Conservation (phyloP, 2,113 vertebrate genomes). For the Myocastor coypus region DNA sequence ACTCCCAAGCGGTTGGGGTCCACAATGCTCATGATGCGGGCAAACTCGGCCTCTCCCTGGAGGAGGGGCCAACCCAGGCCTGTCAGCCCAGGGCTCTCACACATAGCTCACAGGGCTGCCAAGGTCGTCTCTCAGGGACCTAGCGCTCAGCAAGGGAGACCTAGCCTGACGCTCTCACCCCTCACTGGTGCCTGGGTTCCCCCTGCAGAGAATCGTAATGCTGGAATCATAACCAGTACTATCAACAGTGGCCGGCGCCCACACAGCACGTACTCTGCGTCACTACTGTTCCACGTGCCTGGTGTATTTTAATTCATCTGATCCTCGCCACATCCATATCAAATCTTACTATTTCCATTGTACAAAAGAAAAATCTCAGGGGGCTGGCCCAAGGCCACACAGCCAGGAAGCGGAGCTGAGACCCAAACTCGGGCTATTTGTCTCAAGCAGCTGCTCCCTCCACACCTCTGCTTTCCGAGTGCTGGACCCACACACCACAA, state of each 20-base stretch:
- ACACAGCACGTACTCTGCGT: accelerated
- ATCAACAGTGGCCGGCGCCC: background rate
- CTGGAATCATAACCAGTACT: too few relatives aligned
- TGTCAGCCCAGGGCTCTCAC: background rate
- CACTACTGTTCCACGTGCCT: background rate
- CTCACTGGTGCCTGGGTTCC: background rate
- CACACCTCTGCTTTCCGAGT: background rate
- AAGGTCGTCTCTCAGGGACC: background rate
- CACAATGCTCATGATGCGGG: slow-evolving; percentile 99
- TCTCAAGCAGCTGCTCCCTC: background rate
- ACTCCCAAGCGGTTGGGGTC: slow-evolving; percentile 97
- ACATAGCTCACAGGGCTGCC: background rate
- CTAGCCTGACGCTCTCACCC: background rate
- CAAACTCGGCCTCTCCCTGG: slow-evolving; percentile 98
- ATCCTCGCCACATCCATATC: background rate
- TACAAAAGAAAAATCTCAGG: background rate
- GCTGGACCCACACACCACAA: background rate
- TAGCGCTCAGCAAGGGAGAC: background rate
- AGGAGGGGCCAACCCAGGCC: slow-evolving; percentile 73
- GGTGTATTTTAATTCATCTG: background rate
- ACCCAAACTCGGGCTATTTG: background rate
- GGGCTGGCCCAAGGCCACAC: background rate
- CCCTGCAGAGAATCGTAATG: background rate
- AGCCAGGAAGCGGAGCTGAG: background rate
- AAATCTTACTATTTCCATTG: background rate